Evolutionary conservation across 1,140 invertebrate genomes (phyloP), one percentile per base, ranked within the genome.

Genomic region (Lepidotrigona ventralis): DNA sequence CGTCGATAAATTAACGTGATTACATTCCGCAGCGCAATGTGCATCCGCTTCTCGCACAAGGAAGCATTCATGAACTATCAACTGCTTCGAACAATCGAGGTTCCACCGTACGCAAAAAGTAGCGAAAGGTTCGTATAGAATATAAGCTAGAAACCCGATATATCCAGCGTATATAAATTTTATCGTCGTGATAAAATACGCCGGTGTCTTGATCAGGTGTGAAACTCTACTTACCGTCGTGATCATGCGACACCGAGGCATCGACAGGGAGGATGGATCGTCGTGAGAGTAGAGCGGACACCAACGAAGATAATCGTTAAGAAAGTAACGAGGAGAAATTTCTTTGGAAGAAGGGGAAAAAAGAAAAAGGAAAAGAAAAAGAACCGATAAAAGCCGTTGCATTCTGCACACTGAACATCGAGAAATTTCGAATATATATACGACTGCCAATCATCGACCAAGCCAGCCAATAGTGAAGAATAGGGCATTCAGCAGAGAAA

Each of bases 311-410:
- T 74, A 66, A 85, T 85, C 86, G 74, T 79, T 81, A 86, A 75
- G 58, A 81, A 69, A 84, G 77, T 78, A 74, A 85, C 39, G 63
- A 64, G 80, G 19, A 68, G 26, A 19, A 12, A 78, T 54, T n/a
- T 82, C 68, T 73, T 84, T 64, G 71, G 78, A 82, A 58, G 63
- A 46, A 46, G 39, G 8, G 8, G 39, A 5, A 8, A 46, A 46
- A 8, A 46, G 8, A 46, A 8, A 8, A 46, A 46, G 8, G 11
- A 9, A 46, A 46, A 46, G 39, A 72, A 79, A 89, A 80, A 85
- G 66, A 85, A 86, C 89, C 86, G 91, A 90, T 91, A 89, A 91
- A 92, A 91, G 91, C 91, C 85, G 87, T 91, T 89, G 90, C 91
- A 92, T 87, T 90, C 87, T 90, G 91, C 90, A 91, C 91, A 92